Evolutionary conservation across 2,888 invertebrate genomes (phyloP).

Genomic region (Drosophila prolongata): DNA sequence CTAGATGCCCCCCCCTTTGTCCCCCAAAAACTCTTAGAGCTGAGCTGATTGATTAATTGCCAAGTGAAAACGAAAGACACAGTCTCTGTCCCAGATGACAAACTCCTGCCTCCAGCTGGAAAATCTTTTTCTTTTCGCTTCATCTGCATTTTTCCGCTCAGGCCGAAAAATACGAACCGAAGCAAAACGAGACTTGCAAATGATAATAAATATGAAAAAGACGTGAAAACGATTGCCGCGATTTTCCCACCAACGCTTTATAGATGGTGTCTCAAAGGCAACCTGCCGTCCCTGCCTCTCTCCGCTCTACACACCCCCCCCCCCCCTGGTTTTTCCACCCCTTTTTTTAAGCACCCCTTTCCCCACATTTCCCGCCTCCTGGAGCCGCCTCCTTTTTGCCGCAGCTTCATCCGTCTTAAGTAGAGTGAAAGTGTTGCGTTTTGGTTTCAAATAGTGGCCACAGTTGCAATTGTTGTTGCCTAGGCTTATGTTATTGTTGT

Average conservation of each 20-base stretch:
- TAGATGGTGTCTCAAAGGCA: slow-evolving; percentile 60
- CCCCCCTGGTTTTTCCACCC: slow-evolving; percentile 2
- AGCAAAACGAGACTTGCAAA: slow-evolving; percentile 57
- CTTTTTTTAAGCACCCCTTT: no score
- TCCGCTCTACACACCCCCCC: no score
- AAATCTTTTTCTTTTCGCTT: slow-evolving; percentile 27
- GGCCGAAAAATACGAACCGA: slow-evolving; percentile 3
- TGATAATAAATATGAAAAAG: slow-evolving; percentile 70
- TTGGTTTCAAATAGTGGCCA: slow-evolving; percentile 63
- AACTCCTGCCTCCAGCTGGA: slow-evolving; percentile 34
- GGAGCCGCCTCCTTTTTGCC: slow-evolving; percentile 29
- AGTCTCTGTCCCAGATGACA: slow-evolving; percentile 39
- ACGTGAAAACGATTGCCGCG: slow-evolving; percentile 57
- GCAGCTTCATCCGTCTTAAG: slow-evolving; percentile 70
- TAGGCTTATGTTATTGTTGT: slow-evolving; percentile 29
- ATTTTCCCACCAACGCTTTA: slow-evolving; percentile 75
- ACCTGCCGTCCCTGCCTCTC: slow-evolving; percentile 17
- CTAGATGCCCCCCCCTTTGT: slow-evolving; percentile 1
- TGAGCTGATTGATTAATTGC: slow-evolving; percentile 38
- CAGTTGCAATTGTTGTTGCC: slow-evolving; percentile 38
- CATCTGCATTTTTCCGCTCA: slow-evolving; percentile 38
- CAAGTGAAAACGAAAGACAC: slow-evolving; percentile 35
- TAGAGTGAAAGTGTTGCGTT: slow-evolving; percentile 80
- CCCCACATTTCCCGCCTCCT: neutral
- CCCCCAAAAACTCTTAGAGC: neutral